These are phyloP conservation scores for Brachypodius melanocephalos DNA, from an alignment of 2,113 vertebrate genomes.

Conservation along the genomic window DNA sequence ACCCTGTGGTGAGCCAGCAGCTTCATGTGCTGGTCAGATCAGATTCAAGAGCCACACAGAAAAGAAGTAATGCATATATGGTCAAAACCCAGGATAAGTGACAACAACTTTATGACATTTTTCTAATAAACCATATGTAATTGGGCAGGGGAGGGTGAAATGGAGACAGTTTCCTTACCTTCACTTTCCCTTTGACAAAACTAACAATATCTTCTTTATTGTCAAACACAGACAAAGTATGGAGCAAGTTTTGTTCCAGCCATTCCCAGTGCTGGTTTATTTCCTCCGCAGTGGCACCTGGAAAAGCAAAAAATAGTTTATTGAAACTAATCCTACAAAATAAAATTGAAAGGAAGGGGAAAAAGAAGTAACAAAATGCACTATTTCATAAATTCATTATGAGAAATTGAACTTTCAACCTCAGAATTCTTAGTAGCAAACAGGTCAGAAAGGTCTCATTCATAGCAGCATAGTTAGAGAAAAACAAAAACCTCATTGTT, in stretches of 20 bases:
- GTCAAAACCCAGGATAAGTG: not conserved
- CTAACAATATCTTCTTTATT: constrained; percentile 93
- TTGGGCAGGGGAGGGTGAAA: not conserved
- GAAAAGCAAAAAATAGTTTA: not conserved
- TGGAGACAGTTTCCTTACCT: constrained; percentile 73
- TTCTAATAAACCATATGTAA: not conserved
- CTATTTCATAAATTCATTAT: not conserved
- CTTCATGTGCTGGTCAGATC: not conserved
- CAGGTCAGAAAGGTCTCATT: not conserved
- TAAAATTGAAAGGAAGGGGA: not conserved
- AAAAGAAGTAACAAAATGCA: not conserved
- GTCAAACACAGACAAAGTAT: constrained; percentile 93
- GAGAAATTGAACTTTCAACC: constrained; percentile 9
- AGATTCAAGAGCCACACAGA: not conserved
- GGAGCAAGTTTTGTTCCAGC: constrained; percentile 91
- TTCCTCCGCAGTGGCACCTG: constrained; percentile 90
- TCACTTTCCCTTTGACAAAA: constrained; percentile 95
- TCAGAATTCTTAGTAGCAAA: not conserved
- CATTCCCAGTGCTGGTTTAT: constrained; percentile 95
- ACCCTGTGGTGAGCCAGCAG: not conserved
- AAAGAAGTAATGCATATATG: not conserved
- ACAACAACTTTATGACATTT: not conserved
- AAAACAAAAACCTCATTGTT: constrained; percentile 21
- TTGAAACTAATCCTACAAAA: not conserved
- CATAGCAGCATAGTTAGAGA: not conserved